These are phyloP conservation scores for Rhabdomys dilectus DNA, from an alignment of 2,113 vertebrate genomes.

Conservation along the genomic window DNA sequence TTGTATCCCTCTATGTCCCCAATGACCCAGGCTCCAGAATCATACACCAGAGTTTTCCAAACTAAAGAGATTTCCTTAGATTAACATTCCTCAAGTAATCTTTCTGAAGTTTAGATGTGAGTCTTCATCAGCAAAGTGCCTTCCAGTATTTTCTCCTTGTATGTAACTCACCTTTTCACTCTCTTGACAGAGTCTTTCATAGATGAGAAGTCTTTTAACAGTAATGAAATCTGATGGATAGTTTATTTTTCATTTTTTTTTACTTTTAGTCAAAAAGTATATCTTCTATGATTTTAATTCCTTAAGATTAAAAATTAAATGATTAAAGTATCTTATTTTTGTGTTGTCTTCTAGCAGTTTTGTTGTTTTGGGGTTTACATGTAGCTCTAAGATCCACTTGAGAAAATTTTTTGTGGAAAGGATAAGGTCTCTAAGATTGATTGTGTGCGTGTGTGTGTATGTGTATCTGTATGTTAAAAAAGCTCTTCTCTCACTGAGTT, in stretches of 20 bases:
- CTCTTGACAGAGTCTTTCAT: background rate
- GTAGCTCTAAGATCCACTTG: background rate
- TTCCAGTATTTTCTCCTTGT: background rate
- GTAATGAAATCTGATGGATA: background rate
- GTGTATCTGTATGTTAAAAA: background rate
- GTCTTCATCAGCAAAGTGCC: background rate
- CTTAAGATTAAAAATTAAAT: background rate
- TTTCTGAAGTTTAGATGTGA: background rate
- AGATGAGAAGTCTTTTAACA: background rate
- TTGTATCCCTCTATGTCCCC: background rate
- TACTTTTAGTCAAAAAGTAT: background rate
- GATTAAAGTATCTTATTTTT: background rate
- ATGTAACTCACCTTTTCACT: background rate
- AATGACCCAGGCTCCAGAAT: background rate
- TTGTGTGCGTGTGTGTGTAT: background rate
- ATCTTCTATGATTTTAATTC: background rate
- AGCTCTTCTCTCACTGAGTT: background rate
- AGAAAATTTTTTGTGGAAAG: background rate
- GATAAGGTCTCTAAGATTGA: background rate
- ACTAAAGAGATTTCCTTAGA: background rate
- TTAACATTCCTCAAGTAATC: background rate
- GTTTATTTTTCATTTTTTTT: background rate
- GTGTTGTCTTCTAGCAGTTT: background rate
- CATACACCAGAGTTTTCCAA: background rate
- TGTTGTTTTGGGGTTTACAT: background rate